Base-by-base conservation (phyloP, 2,888 invertebrate species). In the Sphinx pinastri region DNA sequence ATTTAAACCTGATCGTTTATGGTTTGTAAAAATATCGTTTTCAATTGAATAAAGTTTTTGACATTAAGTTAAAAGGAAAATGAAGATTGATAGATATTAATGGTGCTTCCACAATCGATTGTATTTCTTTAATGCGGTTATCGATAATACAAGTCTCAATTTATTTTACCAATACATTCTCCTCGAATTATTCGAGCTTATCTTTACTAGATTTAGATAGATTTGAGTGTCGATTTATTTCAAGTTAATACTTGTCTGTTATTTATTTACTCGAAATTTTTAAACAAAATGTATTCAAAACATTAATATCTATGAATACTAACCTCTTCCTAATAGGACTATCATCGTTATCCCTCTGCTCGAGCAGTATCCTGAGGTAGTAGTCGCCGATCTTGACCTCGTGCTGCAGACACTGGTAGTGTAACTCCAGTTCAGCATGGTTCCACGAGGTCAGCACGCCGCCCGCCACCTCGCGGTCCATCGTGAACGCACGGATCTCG, bases 341-440 rank as follows among this genome's bases (percentile, higher is more conserved):
- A 90, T 98, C 96, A 76, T 97, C 97, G 86, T 95, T 96, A 80
- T 97, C 97, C 81, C 97, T 96, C 91, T 98, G 98, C 88, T 99
- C 99, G 70, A 99, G 93, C 75, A 99, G 94, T 81, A 99, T 95
- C 78, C 99, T 95, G 77, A 99, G 95, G 89, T 99, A 99, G 92
- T 99, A 99, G 90, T 99, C 99, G 16, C 99, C 99, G 80, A 99
- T 99, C 94, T 98, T 98, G 76, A 99, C 98, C 94, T 99, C 99
- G 80, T 99, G 98, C 71, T 97, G 96, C 75, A 99, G 95, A 83
- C 99, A 98, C 84, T 97, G 96, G 94, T 99, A 99, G 82, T 96
- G 96, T 14, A 99, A 96, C 94, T 99, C 98, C 86, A 99, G 98
- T 91, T 99, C 99, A 57, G 97, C 96, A 94, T 99, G 98, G 94